Conservation (phyloP, 2,888 invertebrate genomes). For the Fragum fragum region DNA sequence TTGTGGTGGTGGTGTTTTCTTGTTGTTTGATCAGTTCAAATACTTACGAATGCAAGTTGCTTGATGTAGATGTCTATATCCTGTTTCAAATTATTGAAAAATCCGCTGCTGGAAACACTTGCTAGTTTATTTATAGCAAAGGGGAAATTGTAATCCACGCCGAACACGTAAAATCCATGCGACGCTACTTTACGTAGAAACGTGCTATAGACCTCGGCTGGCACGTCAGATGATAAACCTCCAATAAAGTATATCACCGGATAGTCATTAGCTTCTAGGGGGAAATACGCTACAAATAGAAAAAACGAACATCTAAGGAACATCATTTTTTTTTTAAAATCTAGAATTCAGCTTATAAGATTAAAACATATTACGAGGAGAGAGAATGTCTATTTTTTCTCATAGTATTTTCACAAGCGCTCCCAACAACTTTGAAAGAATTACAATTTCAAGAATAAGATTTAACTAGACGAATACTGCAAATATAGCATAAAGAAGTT, state of each 20-base stretch:
- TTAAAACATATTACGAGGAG: too few species aligned
- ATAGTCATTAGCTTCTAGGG: constrained; percentile 58
- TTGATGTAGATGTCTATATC: constrained; percentile 58
- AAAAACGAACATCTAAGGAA: too few species aligned
- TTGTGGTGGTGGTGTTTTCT: too few species aligned
- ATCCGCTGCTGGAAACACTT: background rate
- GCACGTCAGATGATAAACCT: constrained; percentile 60
- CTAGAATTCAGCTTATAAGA: too few species aligned
- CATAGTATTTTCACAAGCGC: too few species aligned
- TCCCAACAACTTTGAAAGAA: too few species aligned
- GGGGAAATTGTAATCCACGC: constrained; percentile 69
- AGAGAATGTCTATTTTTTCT: too few species aligned
- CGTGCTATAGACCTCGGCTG: constrained; percentile 68
- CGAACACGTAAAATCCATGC: constrained; percentile 75
- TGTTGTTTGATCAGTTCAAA: too few species aligned
- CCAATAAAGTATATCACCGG: constrained; percentile 68
- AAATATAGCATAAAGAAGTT: too few species aligned
- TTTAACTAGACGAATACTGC: too few species aligned
- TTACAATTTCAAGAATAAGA: too few species aligned
- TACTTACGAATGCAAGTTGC: constrained; percentile 62
- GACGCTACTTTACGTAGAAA: constrained; percentile 66
- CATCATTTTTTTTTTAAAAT: too few species aligned
- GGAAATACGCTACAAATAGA: constrained; percentile 63
- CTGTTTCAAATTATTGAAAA: constrained; percentile 20
- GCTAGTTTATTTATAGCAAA: background rate